phyloP scores from a whole-genome alignment of 2,888 invertebrate genomes.

The Conomelus anceps region DNA sequence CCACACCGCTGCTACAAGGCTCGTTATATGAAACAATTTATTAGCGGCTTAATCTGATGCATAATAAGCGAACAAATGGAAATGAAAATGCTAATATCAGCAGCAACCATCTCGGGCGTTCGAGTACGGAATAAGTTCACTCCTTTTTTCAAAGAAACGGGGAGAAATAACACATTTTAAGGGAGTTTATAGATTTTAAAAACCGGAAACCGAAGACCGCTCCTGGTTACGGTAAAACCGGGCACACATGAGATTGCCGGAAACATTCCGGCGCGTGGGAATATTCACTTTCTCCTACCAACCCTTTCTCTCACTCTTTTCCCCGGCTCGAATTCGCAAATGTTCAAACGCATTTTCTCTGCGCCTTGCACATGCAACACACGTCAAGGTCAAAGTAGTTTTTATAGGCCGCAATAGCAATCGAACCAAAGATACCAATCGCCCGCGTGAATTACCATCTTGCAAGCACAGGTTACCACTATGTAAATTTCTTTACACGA shows the following conservation, averaged over 20 bases:
- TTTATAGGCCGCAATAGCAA: neutral
- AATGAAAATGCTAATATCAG: constrained; percentile 9
- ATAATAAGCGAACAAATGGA: constrained; percentile 13
- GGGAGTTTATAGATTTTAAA: neutral
- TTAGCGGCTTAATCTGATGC: constrained; percentile 10
- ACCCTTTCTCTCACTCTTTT: too few species aligned
- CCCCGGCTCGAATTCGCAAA: neutral
- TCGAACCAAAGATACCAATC: neutral
- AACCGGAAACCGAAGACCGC: neutral
- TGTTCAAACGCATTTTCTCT: neutral
- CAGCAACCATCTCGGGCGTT: neutral
- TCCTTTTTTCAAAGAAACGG: neutral
- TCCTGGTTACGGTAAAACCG: neutral
- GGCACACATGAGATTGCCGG: neutral
- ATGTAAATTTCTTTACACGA: neutral
- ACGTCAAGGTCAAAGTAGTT: neutral
- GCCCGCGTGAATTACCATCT: neutral
- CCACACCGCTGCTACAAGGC: neutral
- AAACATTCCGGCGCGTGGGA: neutral
- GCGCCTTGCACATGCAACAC: neutral
- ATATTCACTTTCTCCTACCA: neutral
- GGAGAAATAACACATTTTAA: neutral
- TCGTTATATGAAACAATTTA: constrained; percentile 13
- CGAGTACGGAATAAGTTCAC: neutral
- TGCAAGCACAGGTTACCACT: neutral